Evolutionary conservation across 1,140 invertebrate species (phyloP).

Genomic region (Episyrphus balteatus): DNA sequence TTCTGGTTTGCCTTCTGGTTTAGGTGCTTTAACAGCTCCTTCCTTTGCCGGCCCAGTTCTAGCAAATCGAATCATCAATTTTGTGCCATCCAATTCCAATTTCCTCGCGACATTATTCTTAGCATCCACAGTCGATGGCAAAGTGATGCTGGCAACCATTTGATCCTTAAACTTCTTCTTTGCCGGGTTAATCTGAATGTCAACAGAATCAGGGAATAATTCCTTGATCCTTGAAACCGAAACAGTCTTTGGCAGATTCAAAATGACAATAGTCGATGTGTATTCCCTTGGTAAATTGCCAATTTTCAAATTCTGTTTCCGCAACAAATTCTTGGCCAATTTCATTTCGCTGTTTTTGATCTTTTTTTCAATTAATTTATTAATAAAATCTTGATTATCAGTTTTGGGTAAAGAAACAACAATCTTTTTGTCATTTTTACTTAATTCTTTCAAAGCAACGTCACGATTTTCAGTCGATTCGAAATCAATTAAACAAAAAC

Average conservation of each 20-base stretch:
- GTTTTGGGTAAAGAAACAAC: constrained; percentile 24
- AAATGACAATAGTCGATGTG: constrained; percentile 25
- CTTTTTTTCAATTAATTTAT: constrained; percentile 22
- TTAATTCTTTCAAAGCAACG: constrained; percentile 14
- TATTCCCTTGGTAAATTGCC: constrained; percentile 8
- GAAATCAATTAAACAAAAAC: constrained; percentile 29
- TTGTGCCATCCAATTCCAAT: constrained; percentile 15
- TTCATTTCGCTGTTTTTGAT: constrained; percentile 22
- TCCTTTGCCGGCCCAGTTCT: too few species aligned
- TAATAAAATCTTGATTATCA: constrained; percentile 24
- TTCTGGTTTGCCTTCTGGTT: too few species aligned
- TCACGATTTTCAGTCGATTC: constrained; percentile 19
- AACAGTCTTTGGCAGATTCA: constrained; percentile 23
- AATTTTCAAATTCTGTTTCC: constrained; percentile 15
- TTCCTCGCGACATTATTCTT: constrained; percentile 20
- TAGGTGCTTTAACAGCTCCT: too few species aligned
- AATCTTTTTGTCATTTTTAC: constrained; percentile 16
- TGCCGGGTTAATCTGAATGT: constrained; percentile 26
- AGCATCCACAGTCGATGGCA: constrained; percentile 25
- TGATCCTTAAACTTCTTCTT: constrained; percentile 19
- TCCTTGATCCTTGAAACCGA: constrained; percentile 20
- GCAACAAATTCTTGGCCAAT: constrained; percentile 18
- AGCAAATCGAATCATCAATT: constrained; percentile 20
- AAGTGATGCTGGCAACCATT: constrained; percentile 22
- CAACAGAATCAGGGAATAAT: constrained; percentile 24